A percentile compares a stretch with the other conserved stretches of the same genome.
phyloP scores from a whole-genome alignment of 2,113 vertebrate genomes.

The Nycticorax nycticorax region DNA sequence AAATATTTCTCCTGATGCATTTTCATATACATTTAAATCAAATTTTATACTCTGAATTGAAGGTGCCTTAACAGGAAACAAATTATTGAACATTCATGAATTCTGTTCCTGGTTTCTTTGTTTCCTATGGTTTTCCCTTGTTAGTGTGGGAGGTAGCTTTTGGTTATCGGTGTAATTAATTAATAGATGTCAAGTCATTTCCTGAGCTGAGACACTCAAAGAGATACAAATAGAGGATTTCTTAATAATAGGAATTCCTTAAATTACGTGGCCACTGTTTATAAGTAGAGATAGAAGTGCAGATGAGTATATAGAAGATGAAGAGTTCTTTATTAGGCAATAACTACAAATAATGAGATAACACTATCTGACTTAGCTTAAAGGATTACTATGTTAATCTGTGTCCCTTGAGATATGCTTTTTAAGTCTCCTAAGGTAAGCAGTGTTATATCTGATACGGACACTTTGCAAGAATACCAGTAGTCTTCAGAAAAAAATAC shows the following conservation, averaged over 20 bases:
- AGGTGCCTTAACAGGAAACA: background rate
- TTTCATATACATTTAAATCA: background rate
- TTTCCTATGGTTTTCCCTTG: background rate
- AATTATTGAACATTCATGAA: background rate
- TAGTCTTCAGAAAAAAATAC: background rate
- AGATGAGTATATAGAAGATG: background rate
- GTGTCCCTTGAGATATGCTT: background rate
- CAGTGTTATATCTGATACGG: background rate
- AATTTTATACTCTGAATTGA: background rate
- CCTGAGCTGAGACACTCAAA: background rate
- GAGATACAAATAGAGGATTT: background rate
- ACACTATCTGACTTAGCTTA: background rate
- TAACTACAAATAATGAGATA: background rate
- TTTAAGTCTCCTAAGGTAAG: background rate
- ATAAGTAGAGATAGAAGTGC: background rate
- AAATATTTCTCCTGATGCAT: background rate
- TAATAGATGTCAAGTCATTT: background rate
- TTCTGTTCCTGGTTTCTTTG: background rate
- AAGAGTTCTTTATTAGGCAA: background rate
- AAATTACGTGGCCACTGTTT: background rate
- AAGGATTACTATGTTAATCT: background rate
- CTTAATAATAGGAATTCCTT: background rate
- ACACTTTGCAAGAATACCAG: background rate
- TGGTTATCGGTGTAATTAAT: background rate
- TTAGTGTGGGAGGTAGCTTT: background rate